Conservation (phyloP, 2,888 invertebrate genomes). For the Meteorus cinctellus region DNA sequence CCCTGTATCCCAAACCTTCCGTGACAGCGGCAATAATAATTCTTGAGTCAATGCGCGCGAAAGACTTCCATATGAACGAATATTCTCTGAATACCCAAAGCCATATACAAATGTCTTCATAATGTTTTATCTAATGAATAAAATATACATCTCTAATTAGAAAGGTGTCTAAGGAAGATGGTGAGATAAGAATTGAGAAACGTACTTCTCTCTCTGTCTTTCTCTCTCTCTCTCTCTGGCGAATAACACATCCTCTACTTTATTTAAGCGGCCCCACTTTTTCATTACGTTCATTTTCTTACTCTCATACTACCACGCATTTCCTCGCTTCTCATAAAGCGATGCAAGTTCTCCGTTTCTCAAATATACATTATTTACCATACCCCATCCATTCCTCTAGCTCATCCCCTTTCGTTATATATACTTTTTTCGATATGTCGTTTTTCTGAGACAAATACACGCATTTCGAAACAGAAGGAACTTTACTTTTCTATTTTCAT, state of each 20-base stretch:
- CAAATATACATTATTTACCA: conserved; percentile 53
- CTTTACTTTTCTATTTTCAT: conserved; percentile 29
- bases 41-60: conserved; percentile 36
- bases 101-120: conserved; percentile 48
- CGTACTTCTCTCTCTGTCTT: conserved; percentile 53
- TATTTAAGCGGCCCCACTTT: conserved; percentile 71
- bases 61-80: conserved; percentile 46
- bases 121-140: not conserved
- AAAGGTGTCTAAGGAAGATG: conserved; percentile 22
- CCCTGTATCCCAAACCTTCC: conserved; percentile 17
- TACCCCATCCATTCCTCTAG: conserved; percentile 61
- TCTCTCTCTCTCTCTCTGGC: conserved; percentile 40
- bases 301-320: conserved; percentile 52
- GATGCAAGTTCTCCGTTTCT: conserved; percentile 42
- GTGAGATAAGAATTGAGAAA: conserved; percentile 14
- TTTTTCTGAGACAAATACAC: conserved; percentile 23
- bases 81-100: conserved; percentile 50
- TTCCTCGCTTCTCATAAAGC: conserved; percentile 44
- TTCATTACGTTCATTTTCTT: conserved; percentile 70
- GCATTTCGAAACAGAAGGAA: conserved; percentile 20
- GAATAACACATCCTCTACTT: conserved; percentile 71
- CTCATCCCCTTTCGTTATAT: conserved; percentile 26
- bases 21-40: conserved; percentile 43
- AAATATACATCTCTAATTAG: not conserved
- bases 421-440: not conserved